These are phyloP conservation scores for Sphinx pinastri DNA, from an alignment of 2,888 invertebrate genomes.

Conservation along the genomic window DNA sequence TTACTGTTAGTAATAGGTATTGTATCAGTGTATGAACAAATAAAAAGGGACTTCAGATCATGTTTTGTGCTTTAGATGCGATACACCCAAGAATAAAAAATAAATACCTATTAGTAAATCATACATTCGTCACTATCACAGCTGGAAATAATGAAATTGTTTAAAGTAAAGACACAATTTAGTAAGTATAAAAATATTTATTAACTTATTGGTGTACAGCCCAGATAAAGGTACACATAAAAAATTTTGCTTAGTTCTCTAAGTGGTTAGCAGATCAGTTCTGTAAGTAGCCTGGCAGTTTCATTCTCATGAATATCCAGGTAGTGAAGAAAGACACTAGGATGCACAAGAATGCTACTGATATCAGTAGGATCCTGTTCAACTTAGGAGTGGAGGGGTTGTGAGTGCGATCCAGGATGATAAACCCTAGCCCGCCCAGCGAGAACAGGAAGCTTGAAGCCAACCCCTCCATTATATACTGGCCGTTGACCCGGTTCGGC, in stretches of 20 bases:
- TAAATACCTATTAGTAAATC: no score
- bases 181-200: slow-evolving; percentile 61
- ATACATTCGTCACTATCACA: no score
- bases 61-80: no score
- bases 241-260: slow-evolving; percentile 39
- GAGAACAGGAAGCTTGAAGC: slow-evolving; percentile 99
- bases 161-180: slow-evolving; percentile 8
- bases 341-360: slow-evolving; percentile 96
- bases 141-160: no score
- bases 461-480: slow-evolving; percentile 99
- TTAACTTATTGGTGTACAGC: slow-evolving; percentile 56
- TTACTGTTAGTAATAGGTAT: no score
- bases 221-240: slow-evolving; percentile 35
- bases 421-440: slow-evolving; percentile 97
- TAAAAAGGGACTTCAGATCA: no score
- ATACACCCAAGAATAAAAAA: no score
- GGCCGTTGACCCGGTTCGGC: slow-evolving; percentile 99
- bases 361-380: slow-evolving; percentile 94
- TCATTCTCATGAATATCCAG: slow-evolving; percentile 99
- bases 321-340: slow-evolving; percentile 97
- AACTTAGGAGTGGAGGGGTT: slow-evolving; percentile 94
- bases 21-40: no score
- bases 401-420: slow-evolving; percentile 97
- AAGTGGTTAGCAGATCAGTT: slow-evolving; percentile 66
- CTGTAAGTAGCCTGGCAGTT: slow-evolving; percentile 93